Base-by-base conservation (phyloP, 2,113 vertebrate species). In the Tiliqua scincoides region DNA sequence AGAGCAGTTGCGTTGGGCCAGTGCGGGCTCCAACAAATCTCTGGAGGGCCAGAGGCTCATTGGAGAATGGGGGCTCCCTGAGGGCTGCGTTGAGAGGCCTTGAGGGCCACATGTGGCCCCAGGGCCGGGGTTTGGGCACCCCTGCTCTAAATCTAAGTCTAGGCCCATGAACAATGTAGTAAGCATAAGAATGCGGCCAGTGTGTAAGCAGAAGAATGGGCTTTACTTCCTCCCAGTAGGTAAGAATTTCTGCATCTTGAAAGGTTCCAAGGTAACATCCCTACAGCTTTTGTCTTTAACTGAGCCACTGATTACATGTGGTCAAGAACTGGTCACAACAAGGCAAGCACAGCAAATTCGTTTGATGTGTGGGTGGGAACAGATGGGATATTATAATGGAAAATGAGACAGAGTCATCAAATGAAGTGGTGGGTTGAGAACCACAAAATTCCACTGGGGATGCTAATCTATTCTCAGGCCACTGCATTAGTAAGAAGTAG, bases 171-270 rank as follows among this genome's bases (percentile, higher is more conserved):
- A 43, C 40, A n/a, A 1, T 25, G 15, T 48, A 27, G 78, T 2
- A 20, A 30, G 62, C 3, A 7, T 0, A 0, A 9, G 71, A 4
- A 0, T 0, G 25, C 1, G 1, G 5, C 67, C 15, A 57, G 80
- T 23, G 48, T 77, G 17, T n/a, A n/a, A n/a, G n/a, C n/a, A n/a
- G n/a, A n/a, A n/a, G 11, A 20, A 63, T 85, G 71, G 5, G 52
- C 87, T 89, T 71, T 52, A 43, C 32, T 59, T 91, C 75, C 68
- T 75, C 1, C 0, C 18, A 67, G 57, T 17, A 88, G 4, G 7
- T 30, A 11, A 68, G 9, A 20, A 6, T 3, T 87, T 84, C 37
- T 27, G 4, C 20, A 43, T 57, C n/a, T 10, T 72, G 21, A 61
- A 73, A 48, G 54, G 1, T 27, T 84, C 75, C 48, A 27, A 71